Evolutionary conservation across 2,797 vertebrate species (phyloP), one percentile per base, ranked within the genome.

Genomic region (Melanotaenia pygmaea): DNA sequence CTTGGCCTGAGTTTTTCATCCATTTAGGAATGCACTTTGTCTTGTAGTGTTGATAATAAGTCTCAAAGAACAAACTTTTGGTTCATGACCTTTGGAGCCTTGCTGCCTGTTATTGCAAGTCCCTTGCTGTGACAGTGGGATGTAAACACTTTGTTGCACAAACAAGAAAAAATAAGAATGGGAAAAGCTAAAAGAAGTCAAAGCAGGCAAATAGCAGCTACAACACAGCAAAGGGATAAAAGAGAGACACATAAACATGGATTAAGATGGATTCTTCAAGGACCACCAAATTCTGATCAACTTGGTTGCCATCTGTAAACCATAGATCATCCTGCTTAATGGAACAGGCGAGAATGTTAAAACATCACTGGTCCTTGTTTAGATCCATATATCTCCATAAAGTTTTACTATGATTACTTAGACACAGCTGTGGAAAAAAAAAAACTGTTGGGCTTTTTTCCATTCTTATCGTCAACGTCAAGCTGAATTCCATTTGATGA

Each of bases 21-120:
- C 58, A 81, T 72, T 68, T 63, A 60, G 75, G 67, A 86, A 86
- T 82, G 87, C 82, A 79, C 73, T 80, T 67, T 82, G 74, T 73
- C 78, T 86, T 85, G 71, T 84, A 62, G 1, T 2, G 60, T 58
- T 70, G 64, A 64, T 32, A 74, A 84, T 76, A 74, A 61, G 64
- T 68, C 22, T 78, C 13, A 70, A 79, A 76, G 24, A 54, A 73
- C 50, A 78, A 45, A 54, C 24, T 12, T 68, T 43, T 57, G 53
- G 37, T 43, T 59, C 57, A 20, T 26, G 43, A 47, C 8, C 50
- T 70, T 64, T 60, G 70, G 24, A 32, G 35, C 4, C 73, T 56
- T 51, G 0, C 10, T 26, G 58, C 3, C 13, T 68, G 69, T 47
- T 30, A 72, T 45, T 70, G 60, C 20, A 51, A 59, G 26, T 54